A percentile compares a stretch with the other conserved stretches of the same genome.
Conservation (phyloP, 2,888 invertebrate genomes). For the Dendrolimus pini region DNA sequence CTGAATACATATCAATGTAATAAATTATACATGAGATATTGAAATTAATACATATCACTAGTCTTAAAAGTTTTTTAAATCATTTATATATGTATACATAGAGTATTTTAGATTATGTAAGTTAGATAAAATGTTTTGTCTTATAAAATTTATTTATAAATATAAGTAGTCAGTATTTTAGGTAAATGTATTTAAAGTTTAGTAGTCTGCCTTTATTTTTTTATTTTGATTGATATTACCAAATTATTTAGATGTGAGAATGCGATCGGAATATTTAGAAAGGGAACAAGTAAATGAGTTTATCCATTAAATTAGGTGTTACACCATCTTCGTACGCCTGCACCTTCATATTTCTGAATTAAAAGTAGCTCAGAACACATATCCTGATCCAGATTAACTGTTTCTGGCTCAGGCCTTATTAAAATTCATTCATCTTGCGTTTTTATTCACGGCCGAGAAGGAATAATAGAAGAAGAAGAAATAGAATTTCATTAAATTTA, state of each 20-base stretch:
- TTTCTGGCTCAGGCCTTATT: no score
- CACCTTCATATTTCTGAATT: no score
- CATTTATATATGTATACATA: slow-evolving; percentile 67
- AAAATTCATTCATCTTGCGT: no score
- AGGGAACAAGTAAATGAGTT: slow-evolving; percentile 16
- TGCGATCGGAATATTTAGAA: slow-evolving; percentile 14
- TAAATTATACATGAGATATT: slow-evolving; percentile 35
- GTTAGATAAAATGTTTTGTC: neutral
- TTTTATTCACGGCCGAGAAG: no score
- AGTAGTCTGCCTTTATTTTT: neutral
- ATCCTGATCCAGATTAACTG: no score
- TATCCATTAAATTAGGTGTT: no score
- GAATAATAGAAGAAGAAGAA: no score
- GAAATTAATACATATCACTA: slow-evolving; percentile 63
- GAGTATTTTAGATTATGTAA: neutral
- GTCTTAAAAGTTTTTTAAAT: slow-evolving; percentile 58
- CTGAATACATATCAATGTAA: slow-evolving; percentile 39
- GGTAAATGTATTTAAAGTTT: neutral
- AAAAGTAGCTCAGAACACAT: no score
- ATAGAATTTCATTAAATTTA: no score
- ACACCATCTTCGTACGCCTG: no score
- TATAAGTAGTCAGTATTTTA: neutral
- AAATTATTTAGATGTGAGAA: slow-evolving; percentile 15
- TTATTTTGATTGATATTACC: no score
- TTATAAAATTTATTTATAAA: neutral